phyloP scores from a whole-genome alignment of 2,888 invertebrate genomes.

The Cephonodes hylas region DNA sequence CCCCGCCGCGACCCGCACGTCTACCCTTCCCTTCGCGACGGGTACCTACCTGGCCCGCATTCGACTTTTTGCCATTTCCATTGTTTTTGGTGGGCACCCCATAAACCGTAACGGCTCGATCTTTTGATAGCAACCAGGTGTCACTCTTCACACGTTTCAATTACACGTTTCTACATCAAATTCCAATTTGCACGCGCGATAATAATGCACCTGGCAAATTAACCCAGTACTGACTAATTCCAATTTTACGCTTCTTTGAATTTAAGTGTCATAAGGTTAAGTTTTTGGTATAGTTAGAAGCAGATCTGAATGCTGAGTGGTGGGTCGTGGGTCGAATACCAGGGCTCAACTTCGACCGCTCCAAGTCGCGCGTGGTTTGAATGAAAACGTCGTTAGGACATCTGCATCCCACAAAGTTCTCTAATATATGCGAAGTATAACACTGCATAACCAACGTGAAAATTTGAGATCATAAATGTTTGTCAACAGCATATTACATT shows the following conservation, averaged over 20 bases:
- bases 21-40: conserved; percentile 58
- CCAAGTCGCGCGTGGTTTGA: too few relatives aligned
- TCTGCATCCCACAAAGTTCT: too few relatives aligned
- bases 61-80: conserved; percentile 75
- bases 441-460: too few relatives aligned
- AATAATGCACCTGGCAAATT: conserved; percentile 67
- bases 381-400: too few relatives aligned
- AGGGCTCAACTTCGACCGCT: too few relatives aligned
- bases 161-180: conserved; percentile 65
- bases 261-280: too few relatives aligned
- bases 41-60: conserved; percentile 67
- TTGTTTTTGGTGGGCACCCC: conserved; percentile 74
- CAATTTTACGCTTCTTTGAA: neutral
- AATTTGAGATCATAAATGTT: too few relatives aligned
- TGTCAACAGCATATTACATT: too few relatives aligned
- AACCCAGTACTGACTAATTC: neutral
- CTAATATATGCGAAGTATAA: too few relatives aligned
- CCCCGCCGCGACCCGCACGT: conserved; percentile 75
- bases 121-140: conserved; percentile 72
- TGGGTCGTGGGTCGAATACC: too few relatives aligned
- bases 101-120: conserved; percentile 75
- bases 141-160: conserved; percentile 71
- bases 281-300: too few relatives aligned
- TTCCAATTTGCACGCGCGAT: conserved; percentile 62
- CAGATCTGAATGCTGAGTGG: too few relatives aligned